Conservation (phyloP, 2,113 vertebrate genomes). For the Cyanoliseus patagonus region DNA sequence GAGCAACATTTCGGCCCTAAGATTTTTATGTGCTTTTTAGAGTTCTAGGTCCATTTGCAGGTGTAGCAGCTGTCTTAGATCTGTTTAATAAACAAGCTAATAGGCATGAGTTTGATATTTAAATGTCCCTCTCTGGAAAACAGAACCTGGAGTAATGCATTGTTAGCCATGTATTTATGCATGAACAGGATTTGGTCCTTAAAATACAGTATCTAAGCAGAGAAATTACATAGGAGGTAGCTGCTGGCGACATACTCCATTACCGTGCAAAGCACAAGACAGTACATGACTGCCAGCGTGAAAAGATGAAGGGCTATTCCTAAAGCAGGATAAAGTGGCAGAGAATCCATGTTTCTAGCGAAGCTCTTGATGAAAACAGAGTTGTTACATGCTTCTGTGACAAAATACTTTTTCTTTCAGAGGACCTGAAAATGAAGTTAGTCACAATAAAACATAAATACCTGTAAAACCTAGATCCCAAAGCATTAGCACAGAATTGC, state of each 20-base stretch:
- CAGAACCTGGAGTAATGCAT: background rate
- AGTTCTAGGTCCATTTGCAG: background rate
- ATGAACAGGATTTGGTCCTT: background rate
- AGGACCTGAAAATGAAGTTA: background rate
- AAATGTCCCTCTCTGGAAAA: background rate
- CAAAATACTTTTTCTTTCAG: background rate
- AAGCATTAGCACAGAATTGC: background rate
- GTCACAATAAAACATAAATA: background rate
- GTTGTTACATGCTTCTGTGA: background rate
- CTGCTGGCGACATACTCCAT: fast-evolving
- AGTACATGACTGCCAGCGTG: background rate
- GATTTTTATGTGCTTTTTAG: background rate
- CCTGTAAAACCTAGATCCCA: background rate
- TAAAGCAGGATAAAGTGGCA: background rate
- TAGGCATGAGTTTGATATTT: background rate
- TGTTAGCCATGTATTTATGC: background rate
- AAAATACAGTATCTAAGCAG: background rate
- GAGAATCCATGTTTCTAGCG: background rate
- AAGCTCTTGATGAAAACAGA: background rate
- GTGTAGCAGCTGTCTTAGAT: background rate
- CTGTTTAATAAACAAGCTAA: background rate
- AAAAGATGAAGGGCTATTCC: background rate
- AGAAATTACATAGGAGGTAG: background rate
- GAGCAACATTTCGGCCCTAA: background rate
- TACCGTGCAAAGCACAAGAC: background rate